Evolutionary conservation across 2,888 invertebrate species (phyloP), one percentile per base, ranked within the genome.

Genomic region (Heteromurus nitidus): DNA sequence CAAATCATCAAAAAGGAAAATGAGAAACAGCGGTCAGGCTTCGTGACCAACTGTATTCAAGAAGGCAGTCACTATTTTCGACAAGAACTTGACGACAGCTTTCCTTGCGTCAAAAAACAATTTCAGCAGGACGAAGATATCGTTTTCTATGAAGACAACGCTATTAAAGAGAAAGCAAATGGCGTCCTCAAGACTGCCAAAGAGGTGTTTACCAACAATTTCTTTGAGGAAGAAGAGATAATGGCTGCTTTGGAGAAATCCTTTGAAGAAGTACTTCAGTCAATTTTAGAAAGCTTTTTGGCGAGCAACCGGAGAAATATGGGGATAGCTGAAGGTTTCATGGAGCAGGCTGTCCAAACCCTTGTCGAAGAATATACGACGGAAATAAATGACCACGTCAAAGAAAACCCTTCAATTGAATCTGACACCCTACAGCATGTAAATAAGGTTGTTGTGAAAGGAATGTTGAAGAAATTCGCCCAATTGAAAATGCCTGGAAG

Each of bases 121-220:
- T 77, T 62, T n/a, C 3, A 24, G 0, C 53, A 68, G 2, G 58
- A 47, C 13, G 36, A 76, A 18, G 53, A 50, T 0, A 62, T 26
- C 0, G 31, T 22, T 18, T 76, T 76, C 28, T 68, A 76, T 44
- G 76, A 76, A 62, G 76, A 76, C 13, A 20, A 1, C 1, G 28
- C 2, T 3, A 58, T 76, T 13, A 67, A 20, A 11, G 1, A 31
- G 16, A 9, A 1, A 3, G 0, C 55, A 26, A 18, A 36, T 28
- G 3, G 50, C 20, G 24, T 24, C 3, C 5, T 11, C 22, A 65
- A 22, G 20, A 24, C 5, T 67, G 13, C 68, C 22, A 42, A 68
- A 22, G 67, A 68, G 20, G 68, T 58, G 13, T 11, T 76, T 16
- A 22, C 55, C 20, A 55, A 26, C 5, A 22, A 22, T n/a, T n/a